Evolutionary conservation across 2,113 vertebrate genomes (phyloP).

Genomic region (Ochotona princeps): DNA sequence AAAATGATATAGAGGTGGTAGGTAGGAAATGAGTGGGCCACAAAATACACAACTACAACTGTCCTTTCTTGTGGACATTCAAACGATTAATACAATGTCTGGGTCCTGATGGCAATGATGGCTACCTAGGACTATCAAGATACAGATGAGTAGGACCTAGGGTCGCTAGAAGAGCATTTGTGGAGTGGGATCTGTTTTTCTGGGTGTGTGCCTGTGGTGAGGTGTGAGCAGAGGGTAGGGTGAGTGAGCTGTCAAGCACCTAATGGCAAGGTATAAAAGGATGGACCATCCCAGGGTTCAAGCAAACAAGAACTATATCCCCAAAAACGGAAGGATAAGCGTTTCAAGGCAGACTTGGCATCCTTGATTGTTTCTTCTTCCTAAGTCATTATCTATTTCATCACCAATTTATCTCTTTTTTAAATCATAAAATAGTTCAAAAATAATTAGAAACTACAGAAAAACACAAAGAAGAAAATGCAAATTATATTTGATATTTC

Average conservation of each 20-base stretch:
- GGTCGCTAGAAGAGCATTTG: not conserved
- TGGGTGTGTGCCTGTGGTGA: not conserved
- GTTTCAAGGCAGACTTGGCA: not conserved
- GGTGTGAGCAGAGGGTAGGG: not conserved
- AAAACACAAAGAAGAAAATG: conserved; percentile 34
- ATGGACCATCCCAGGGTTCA: conserved; percentile 12
- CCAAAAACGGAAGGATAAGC: not conserved
- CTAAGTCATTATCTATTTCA: not conserved
- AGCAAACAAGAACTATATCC: not conserved
- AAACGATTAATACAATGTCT: conserved; percentile 36
- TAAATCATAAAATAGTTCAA: conserved; percentile 40
- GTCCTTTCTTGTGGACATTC: conserved; percentile 29
- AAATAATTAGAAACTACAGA: conserved; percentile 50
- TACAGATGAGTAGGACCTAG: not conserved
- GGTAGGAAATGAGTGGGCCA: not conserved
- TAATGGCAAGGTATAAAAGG: not conserved
- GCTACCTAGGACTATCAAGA: no score
- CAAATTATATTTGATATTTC: conserved; percentile 16
- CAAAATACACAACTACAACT: conserved; percentile 39
- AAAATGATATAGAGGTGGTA: conserved; percentile 47
- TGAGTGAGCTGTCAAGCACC: not conserved
- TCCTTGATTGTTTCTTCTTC: not conserved
- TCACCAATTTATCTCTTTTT: conserved; percentile 1
- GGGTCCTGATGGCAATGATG: not conserved
- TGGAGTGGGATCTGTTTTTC: not conserved